phyloP scores from a whole-genome alignment of 2,113 vertebrate species.

The Ranitomeya imitator region DNA sequence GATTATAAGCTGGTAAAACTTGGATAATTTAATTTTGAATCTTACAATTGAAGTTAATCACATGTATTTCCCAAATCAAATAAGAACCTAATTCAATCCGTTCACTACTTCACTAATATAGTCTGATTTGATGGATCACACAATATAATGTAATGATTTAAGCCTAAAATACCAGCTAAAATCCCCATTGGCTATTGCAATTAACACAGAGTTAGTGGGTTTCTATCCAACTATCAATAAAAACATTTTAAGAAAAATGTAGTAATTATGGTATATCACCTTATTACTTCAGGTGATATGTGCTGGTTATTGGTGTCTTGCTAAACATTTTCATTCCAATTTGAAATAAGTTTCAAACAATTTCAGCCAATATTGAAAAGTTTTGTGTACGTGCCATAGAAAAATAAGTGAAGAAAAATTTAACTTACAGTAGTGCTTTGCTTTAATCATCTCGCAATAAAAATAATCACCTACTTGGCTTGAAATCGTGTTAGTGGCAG shows the following conservation, averaged over 20 bases:
- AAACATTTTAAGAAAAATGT: conserved; percentile 22
- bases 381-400: neutral
- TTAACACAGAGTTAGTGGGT: conserved; percentile 7
- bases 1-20: neutral
- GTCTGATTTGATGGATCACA: conserved; percentile 16
- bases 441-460: conserved; percentile 53
- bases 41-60: neutral
- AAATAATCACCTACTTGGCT: conserved; percentile 50
- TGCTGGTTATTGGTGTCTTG: neutral
- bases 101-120: conserved; percentile 22
- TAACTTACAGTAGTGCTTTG: conserved; percentile 43
- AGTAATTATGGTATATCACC: neutral
- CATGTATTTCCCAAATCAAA: conserved; percentile 13
- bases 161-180: conserved; percentile 3
- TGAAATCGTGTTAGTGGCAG: conserved; percentile 23
- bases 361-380: conserved; percentile 18
- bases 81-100: conserved; percentile 22
- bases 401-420: conserved; percentile 23
- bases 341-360: neutral
- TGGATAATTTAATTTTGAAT: neutral
- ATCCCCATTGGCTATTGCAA: conserved; percentile 8
- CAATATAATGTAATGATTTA: conserved; percentile 34
- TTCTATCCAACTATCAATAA: conserved; percentile 2
- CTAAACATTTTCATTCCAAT: neutral
- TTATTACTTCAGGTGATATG: neutral